These are phyloP conservation scores for Taeniopygia guttata DNA, from an alignment of 2,797 vertebrate genomes.

Conservation along the genomic window DNA sequence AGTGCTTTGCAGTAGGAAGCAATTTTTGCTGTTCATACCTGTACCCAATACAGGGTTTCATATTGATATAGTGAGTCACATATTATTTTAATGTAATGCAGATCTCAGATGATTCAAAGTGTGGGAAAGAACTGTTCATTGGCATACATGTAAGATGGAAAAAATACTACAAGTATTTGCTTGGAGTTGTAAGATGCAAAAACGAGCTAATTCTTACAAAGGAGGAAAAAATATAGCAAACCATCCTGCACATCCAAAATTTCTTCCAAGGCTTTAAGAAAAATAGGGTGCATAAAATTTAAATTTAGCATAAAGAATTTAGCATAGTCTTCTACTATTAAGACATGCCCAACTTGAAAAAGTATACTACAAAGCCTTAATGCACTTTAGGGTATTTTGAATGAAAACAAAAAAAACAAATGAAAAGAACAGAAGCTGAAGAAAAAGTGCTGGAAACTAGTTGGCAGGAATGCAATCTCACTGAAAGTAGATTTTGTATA, in stretches of 20 bases:
- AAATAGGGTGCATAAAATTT: conserved; percentile 27
- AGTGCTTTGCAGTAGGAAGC: not conserved
- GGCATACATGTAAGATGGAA: not conserved
- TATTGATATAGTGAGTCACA: not conserved
- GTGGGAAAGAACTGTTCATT: conserved; percentile 34
- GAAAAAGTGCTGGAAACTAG: not conserved
- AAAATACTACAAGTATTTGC: conserved; percentile 34
- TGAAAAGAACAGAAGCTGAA: not conserved
- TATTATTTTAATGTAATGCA: not conserved
- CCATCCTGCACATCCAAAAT: not conserved
- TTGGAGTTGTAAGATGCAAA: conserved; percentile 7
- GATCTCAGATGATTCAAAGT: conserved; percentile 31
- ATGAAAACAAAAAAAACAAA: not conserved
- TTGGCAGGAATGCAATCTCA: not conserved
- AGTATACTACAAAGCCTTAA: conserved; percentile 5
- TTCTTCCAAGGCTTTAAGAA: not conserved
- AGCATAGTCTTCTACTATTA: not conserved
- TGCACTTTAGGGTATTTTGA: not conserved
- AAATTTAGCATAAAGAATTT: not conserved
- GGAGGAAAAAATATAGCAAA: conserved; percentile 9
- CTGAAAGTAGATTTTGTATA: not conserved
- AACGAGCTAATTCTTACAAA: conserved; percentile 26
- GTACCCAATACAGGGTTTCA: not conserved
- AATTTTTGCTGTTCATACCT: not conserved
- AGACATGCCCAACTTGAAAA: conserved; percentile 32